These are phyloP conservation scores for Pristionchus exspectatus DNA, from an alignment of 2,888 invertebrate genomes.

Conservation along the genomic window DNA sequence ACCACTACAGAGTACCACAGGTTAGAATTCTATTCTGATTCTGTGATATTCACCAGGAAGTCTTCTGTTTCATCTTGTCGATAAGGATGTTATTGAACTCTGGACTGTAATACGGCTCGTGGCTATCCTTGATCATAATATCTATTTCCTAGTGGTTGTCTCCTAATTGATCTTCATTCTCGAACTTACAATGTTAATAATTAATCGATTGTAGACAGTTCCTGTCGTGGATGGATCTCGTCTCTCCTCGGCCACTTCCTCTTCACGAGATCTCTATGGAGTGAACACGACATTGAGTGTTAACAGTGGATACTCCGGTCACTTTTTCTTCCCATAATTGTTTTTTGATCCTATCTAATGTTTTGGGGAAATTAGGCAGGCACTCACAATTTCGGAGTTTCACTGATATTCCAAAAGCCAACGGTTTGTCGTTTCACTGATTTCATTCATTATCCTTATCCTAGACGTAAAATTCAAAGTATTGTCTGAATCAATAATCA, in stretches of 20 bases:
- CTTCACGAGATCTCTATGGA: constrained; percentile 17
- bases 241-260: constrained; percentile 36
- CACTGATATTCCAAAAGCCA: not conserved
- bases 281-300: constrained; percentile 16
- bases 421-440: not conserved
- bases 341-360: too few species aligned
- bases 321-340: too few species aligned
- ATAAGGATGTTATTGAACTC: too few species aligned
- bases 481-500: too few species aligned
- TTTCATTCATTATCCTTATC: not conserved
- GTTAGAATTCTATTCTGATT: not conserved
- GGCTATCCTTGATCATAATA: not conserved
- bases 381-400: not conserved
- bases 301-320: constrained; percentile 30
- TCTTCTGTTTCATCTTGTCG: not conserved
- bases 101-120: not conserved
- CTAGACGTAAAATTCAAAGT: too few species aligned
- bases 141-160: not conserved
- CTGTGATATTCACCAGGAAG: not conserved
- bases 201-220: constrained; percentile 22
- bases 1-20: constrained; percentile 55
- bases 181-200: not conserved
- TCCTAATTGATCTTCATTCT: not conserved
- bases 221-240: constrained; percentile 25
- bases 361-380: too few species aligned